A percentile compares a stretch with the other conserved stretches of the same genome.
Conservation (phyloP, 2,113 vertebrate genomes). For the Sitta europaea region DNA sequence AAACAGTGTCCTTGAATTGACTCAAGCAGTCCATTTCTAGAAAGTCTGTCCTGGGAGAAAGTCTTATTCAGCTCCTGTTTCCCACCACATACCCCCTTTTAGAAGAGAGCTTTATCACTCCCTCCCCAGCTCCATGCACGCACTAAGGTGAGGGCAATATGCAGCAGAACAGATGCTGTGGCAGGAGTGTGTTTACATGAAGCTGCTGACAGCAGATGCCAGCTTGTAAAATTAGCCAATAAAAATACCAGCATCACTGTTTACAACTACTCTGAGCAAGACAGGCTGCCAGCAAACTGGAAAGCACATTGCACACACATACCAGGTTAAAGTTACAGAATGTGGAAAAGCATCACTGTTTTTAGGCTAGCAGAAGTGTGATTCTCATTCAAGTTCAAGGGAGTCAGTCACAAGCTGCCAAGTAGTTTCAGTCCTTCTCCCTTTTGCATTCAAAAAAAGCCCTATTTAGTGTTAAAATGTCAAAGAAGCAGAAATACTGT, state of each 20-base stretch:
- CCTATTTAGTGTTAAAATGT: not conserved
- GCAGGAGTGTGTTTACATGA: conserved; percentile 69
- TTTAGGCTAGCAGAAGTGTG: not conserved
- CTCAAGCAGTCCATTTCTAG: not conserved
- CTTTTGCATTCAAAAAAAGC: not conserved
- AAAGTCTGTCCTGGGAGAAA: not conserved
- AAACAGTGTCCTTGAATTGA: not conserved
- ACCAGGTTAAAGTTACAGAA: not conserved
- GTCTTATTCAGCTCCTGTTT: not conserved
- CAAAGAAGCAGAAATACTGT: not conserved
- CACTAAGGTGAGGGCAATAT: conserved; percentile 44
- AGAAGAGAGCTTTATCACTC: conserved; percentile 32
- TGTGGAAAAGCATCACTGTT: not conserved
- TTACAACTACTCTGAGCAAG: conserved; percentile 50
- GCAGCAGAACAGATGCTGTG: conserved; percentile 67
- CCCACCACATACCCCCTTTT: conserved; percentile 25
- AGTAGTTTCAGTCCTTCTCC: not conserved
- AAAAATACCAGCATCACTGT: conserved; percentile 50
- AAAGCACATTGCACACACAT: not conserved
- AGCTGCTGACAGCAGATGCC: conserved; percentile 67
- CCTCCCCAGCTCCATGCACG: conserved; percentile 14
- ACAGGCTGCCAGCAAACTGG: not conserved
- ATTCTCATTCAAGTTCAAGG: not conserved
- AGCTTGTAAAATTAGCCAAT: conserved; percentile 60
- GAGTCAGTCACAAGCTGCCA: not conserved